Percentiles rank a stretch among this genome's conserved stretches.
Evolutionary conservation across 2,888 invertebrate genomes (phyloP).

Genomic region (Congeria kusceri): DNA sequence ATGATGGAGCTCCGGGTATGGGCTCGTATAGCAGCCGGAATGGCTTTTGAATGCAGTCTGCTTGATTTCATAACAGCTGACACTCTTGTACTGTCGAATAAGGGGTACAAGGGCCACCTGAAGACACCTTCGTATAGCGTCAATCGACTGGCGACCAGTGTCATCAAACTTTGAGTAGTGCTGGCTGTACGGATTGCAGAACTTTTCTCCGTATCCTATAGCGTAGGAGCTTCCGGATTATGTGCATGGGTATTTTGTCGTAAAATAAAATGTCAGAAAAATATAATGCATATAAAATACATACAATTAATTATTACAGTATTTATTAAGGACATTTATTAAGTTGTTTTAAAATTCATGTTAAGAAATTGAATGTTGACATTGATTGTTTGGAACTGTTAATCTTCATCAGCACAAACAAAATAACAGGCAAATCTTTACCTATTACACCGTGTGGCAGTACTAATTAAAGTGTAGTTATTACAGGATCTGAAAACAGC

Average conservation of each 20-base stretch:
- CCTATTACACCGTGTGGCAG: too few species aligned
- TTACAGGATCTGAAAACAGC: too few species aligned
- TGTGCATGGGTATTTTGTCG: constrained; percentile 38
- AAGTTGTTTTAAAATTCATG: too few species aligned
- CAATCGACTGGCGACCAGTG: constrained; percentile 42
- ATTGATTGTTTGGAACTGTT: too few species aligned
- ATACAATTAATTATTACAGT: too few species aligned
- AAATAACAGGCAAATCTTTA: too few species aligned
- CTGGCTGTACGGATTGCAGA: constrained; percentile 43
- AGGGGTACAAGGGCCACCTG: constrained; percentile 53
- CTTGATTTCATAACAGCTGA: constrained; percentile 35
- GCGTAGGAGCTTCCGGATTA: constrained; percentile 29
- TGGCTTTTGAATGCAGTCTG: constrained; percentile 31
- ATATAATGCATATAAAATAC: not conserved
- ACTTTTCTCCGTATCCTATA: constrained; percentile 40
- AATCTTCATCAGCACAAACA: too few species aligned
- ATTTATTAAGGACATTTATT: too few species aligned
- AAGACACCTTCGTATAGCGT: constrained; percentile 49
- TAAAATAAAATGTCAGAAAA: constrained; percentile 3
- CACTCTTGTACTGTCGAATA: constrained; percentile 26
- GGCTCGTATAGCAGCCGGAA: constrained; percentile 32
- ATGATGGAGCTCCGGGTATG: constrained; percentile 28
- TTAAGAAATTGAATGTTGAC: too few species aligned
- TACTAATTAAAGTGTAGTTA: too few species aligned
- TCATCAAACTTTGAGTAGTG: constrained; percentile 21